These are phyloP conservation scores for Amniataba percoides DNA, from an alignment of 2,797 vertebrate species.

Conservation along the genomic window DNA sequence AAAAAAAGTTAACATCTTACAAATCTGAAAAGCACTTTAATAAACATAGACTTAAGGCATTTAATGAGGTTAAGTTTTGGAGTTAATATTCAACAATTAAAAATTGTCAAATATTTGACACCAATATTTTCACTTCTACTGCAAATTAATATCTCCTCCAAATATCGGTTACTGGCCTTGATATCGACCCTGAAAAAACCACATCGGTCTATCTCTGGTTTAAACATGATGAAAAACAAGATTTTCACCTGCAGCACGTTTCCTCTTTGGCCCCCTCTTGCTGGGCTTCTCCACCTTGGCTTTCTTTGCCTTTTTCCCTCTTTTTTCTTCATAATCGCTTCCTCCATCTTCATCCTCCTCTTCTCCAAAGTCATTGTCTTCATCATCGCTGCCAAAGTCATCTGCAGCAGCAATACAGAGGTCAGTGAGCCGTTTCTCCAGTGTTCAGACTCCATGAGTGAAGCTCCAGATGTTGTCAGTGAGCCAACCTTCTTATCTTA, in stretches of 20 bases:
- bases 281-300: conserved; percentile 88
- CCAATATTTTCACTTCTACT: no score
- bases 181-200: no score
- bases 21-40: no score
- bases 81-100: no score
- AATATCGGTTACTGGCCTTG: no score
- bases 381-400: conserved; percentile 92
- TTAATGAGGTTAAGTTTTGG: no score
- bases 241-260: conserved; percentile 87
- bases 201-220: no score
- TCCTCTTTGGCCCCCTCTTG: conserved; percentile 90
- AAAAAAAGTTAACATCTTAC: no score
- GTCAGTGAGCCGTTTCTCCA: not conserved
- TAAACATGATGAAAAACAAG: not conserved
- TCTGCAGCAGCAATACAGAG: conserved; percentile 73
- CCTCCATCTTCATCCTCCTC: conserved; percentile 90
- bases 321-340: conserved; percentile 92
- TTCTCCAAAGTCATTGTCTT: conserved; percentile 88
- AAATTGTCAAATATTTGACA: no score
- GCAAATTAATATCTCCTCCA: no score
- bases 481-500: not conserved
- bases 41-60: no score
- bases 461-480: conserved; percentile 6
- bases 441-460: not conserved
- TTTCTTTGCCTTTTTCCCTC: conserved; percentile 91